phyloP scores from a whole-genome alignment of 37 sponge, comb jelly and placozoan species.

The Haliclona indistincta region DNA sequence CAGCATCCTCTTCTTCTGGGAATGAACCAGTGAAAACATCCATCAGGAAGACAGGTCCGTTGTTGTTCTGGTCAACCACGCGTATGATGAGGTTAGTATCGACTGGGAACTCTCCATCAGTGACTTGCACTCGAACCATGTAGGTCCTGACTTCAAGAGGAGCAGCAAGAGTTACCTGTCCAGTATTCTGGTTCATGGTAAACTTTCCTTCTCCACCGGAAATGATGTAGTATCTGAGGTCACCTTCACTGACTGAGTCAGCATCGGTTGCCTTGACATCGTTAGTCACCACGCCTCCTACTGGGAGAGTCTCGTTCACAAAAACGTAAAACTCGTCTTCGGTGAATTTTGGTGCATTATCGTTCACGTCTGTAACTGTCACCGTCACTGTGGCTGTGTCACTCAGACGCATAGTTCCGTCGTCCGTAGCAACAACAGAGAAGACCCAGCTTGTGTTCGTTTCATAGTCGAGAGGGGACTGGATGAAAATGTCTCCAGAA shows the following conservation, averaged over 20 bases:
- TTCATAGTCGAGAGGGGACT: constrained; percentile 61
- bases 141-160: constrained; percentile 4
- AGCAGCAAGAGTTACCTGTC: constrained; percentile 29
- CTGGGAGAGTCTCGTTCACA: neutral
- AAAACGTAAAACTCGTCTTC: neutral
- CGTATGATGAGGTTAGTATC: constrained; percentile 14
- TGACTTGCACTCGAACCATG: constrained; percentile 23
- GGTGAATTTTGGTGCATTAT: constrained; percentile 31
- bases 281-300: neutral
- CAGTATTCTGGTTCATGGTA: constrained; percentile 45
- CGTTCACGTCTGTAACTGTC: neutral
- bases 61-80: constrained; percentile 54
- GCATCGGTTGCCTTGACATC: constrained; percentile 41
- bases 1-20: neutral
- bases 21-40: constrained; percentile 2
- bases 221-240: constrained; percentile 45
- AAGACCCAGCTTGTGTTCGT: constrained; percentile 23
- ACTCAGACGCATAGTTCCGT: constrained; percentile 16
- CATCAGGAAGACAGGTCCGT: constrained; percentile 43
- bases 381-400: constrained; percentile 19
- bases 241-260: constrained; percentile 46
- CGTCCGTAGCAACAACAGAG: constrained; percentile 51
- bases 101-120: constrained; percentile 39
- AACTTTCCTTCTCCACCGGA: constrained; percentile 32
- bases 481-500: constrained; percentile 30